phyloP scores from a whole-genome alignment of 1,140 invertebrate species.

The Rhagoletis zephyria region DNA sequence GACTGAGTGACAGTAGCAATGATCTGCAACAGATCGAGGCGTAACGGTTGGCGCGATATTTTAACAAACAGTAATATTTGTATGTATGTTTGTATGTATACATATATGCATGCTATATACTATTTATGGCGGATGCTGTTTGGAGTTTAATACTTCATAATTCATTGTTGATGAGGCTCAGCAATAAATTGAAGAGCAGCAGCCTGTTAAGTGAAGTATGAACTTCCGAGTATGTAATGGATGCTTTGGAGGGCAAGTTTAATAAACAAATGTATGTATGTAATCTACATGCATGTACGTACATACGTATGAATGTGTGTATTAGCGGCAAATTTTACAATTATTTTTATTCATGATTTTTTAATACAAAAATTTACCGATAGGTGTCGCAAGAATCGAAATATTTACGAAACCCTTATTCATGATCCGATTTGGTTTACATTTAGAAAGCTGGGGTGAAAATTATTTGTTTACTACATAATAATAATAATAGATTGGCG shows the following conservation, averaged over 20 bases:
- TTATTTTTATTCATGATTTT: no score
- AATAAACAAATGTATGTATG: not conserved
- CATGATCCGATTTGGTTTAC: no score
- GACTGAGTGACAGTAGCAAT: conserved; percentile 28
- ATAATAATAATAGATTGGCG: no score
- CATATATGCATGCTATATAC: no score
- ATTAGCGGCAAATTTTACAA: no score
- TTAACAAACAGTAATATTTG: not conserved
- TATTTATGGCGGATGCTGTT: not conserved
- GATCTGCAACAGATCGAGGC: not conserved
- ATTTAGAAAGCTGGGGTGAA: no score
- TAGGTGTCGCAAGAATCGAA: no score
- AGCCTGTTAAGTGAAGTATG: conserved; percentile 22
- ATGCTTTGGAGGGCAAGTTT: not conserved
- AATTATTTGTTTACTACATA: no score
- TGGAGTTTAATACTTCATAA: conserved; percentile 22
- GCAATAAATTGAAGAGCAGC: conserved; percentile 33
- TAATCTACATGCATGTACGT: not conserved
- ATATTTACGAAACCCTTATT: no score
- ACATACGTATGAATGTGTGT: no score
- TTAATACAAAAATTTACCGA: no score
- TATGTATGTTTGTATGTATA: not conserved
- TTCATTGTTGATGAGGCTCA: not conserved
- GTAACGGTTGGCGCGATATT: no score
- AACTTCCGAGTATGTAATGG: conserved; percentile 26